Evolutionary conservation across 2,113 vertebrate genomes (phyloP).

Genomic region (Festucalex cinctus): DNA sequence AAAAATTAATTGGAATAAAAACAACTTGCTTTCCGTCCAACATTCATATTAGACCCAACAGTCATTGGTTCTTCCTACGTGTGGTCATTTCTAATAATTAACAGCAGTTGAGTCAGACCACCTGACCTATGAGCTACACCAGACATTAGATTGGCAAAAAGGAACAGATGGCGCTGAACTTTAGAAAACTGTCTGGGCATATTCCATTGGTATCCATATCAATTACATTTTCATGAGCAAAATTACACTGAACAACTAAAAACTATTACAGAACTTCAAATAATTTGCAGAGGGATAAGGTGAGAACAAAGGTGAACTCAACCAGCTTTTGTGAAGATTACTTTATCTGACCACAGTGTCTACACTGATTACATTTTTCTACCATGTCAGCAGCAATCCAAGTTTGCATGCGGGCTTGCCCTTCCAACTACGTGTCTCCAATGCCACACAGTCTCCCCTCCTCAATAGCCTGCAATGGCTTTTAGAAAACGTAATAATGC

Average conservation of each 20-base stretch:
- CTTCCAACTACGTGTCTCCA: background rate
- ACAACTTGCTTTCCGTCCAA: conserved; percentile 38
- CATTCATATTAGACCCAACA: conserved; percentile 32
- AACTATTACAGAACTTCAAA: background rate
- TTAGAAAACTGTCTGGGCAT: conserved; percentile 24
- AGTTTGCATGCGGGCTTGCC: background rate
- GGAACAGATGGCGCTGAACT: background rate
- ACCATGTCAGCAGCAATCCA: background rate
- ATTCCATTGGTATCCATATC: conserved; percentile 52
- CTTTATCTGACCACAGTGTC: background rate
- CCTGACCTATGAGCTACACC: conserved; percentile 37
- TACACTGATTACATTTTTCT: background rate
- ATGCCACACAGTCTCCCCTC: background rate
- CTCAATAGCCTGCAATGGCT: background rate
- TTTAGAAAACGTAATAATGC: background rate
- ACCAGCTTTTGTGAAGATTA: background rate
- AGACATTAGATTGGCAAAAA: conserved; percentile 10
- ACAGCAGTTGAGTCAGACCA: conserved; percentile 40
- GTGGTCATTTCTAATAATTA: conserved; percentile 55
- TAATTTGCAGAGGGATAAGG: background rate
- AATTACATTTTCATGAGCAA: conserved; percentile 3
- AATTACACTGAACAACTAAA: background rate
- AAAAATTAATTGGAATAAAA: conserved; percentile 16
- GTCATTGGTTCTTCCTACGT: conserved; percentile 56
- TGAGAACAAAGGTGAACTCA: background rate